phyloP scores from a whole-genome alignment of 2,888 invertebrate species.

The Chloromyia formosa region DNA sequence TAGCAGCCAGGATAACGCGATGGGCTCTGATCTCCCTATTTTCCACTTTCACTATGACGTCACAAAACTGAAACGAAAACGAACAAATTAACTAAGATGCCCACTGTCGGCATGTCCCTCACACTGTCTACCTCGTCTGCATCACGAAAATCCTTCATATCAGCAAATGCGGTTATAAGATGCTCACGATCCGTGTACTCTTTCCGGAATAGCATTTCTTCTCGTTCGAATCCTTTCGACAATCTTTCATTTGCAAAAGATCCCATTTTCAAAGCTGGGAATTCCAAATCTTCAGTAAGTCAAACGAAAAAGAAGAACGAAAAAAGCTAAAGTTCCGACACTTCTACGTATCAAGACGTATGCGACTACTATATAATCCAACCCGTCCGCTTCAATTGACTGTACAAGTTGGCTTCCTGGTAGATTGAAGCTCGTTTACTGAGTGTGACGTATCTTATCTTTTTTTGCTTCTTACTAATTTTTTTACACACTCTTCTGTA shows the following conservation, averaged over 20 bases:
- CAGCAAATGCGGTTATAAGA: slow-evolving; percentile 8
- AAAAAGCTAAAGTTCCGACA: no score
- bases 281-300: no score
- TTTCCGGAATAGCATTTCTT: slow-evolving; percentile 19
- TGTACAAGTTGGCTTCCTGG: background rate
- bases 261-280: slow-evolving; percentile 19
- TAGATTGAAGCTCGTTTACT: background rate
- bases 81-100: background rate
- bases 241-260: slow-evolving; percentile 24
- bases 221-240: slow-evolving; percentile 29
- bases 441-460: slow-evolving; percentile 5
- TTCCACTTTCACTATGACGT: slow-evolving; percentile 26
- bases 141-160: slow-evolving; percentile 25
- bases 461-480: background rate
- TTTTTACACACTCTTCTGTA: background rate
- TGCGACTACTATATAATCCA: no score
- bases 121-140: slow-evolving; percentile 36
- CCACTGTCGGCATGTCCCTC: background rate
- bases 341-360: no score
- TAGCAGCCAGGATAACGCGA: slow-evolving; percentile 26
- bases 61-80: slow-evolving; percentile 35
- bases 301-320: no score
- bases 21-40: slow-evolving; percentile 31
- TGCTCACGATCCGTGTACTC: slow-evolving; percentile 41
- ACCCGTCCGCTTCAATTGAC: background rate